Conservation (phyloP, 2,888 invertebrate genomes). For the Macaria liturata region DNA sequence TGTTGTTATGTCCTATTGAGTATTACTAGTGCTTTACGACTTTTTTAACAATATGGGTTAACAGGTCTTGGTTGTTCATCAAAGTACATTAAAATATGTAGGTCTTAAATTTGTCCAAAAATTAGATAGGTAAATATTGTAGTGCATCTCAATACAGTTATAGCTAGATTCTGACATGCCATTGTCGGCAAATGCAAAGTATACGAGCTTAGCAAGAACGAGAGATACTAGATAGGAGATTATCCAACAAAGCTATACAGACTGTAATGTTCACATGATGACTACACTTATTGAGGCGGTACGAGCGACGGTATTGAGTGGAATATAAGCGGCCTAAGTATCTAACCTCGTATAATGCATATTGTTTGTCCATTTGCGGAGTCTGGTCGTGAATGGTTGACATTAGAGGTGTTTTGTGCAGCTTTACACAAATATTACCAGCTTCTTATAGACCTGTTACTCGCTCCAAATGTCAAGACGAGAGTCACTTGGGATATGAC, state of each 20-base stretch:
- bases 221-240: too few relatives aligned
- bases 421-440: conserved; percentile 29
- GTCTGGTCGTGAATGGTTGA: conserved; percentile 33
- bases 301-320: conserved; percentile 35
- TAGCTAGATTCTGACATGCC: too few relatives aligned
- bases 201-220: too few relatives aligned
- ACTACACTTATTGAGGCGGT: conserved; percentile 11
- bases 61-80: too few relatives aligned
- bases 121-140: too few relatives aligned
- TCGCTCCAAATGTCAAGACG: conserved; percentile 31
- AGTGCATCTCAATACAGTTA: too few relatives aligned
- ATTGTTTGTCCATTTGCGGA: conserved; percentile 42
- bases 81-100: too few relatives aligned
- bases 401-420: conserved; percentile 32
- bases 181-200: too few relatives aligned
- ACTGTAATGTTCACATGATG: neutral
- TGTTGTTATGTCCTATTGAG: neutral
- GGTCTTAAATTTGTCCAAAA: too few relatives aligned
- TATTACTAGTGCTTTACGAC: neutral
- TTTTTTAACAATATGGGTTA: too few relatives aligned
- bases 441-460: conserved; percentile 26
- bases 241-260: conserved; percentile 1
- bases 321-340: conserved; percentile 32
- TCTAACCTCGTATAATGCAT: conserved; percentile 22
- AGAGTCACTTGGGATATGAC: conserved; percentile 17